A percentile compares a stretch with the other conserved stretches of the same genome.
These are phyloP conservation scores for Carposina sasakii DNA, from an alignment of 1,140 invertebrate genomes.

Conservation along the genomic window DNA sequence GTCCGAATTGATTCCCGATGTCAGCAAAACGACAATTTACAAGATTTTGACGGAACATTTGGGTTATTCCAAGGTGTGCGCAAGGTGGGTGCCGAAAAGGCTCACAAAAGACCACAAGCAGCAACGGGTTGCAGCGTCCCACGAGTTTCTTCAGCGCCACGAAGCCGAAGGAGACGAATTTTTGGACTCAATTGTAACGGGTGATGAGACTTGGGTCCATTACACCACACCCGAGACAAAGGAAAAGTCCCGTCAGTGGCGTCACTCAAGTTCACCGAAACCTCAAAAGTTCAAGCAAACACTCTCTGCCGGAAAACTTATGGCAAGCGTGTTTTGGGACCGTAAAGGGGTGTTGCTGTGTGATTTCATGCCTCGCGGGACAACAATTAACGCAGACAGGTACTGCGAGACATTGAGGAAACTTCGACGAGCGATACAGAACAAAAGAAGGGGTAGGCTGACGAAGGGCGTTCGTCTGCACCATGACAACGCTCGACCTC, in stretches of 20 bases:
- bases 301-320: constrained; percentile 10
- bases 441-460: constrained; percentile 32
- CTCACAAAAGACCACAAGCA: constrained; percentile 27
- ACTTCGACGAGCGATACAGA: constrained; percentile 6
- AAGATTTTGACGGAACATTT: constrained; percentile 22
- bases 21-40: neutral
- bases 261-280: neutral
- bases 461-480: constrained; percentile 45
- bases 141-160: constrained; percentile 3
- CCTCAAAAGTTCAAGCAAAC: constrained; percentile 14
- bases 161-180: neutral
- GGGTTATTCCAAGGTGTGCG: constrained; percentile 24
- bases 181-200: neutral
- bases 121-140: constrained; percentile 5
- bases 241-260: constrained; percentile 15
- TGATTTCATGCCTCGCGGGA: too few relatives aligned
- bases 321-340: constrained; percentile 12
- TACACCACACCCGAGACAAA: constrained; percentile 13
- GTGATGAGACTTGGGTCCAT: constrained; percentile 14
- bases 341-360: too few relatives aligned
- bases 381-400: constrained; percentile 3
- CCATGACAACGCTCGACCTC: constrained; percentile 43
- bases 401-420: neutral
- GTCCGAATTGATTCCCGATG: neutral
- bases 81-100: constrained; percentile 34